Conservation (phyloP, 1,140 invertebrate species). For the Drosophila ogumai region DNA sequence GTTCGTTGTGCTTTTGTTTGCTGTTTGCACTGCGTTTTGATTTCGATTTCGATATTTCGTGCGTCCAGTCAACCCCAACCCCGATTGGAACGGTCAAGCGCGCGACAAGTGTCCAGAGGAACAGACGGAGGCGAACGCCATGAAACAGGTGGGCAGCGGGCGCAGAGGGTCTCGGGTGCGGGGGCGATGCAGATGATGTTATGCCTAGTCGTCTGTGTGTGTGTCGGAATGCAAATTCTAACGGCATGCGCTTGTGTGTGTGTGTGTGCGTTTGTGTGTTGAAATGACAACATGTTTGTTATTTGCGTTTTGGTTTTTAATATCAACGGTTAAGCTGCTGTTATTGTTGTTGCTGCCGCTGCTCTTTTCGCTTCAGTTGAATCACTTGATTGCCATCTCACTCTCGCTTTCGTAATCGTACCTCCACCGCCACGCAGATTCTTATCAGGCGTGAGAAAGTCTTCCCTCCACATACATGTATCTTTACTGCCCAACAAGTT, state of each 20-base stretch:
- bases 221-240: slow-evolving; percentile 45
- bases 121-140: slow-evolving; percentile 44
- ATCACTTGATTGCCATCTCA: slow-evolving; percentile 48
- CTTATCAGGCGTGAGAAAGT: slow-evolving; percentile 40
- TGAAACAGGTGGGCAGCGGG: slow-evolving; percentile 65
- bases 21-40: slow-evolving; percentile 25
- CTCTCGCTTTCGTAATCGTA: slow-evolving; percentile 15
- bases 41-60: slow-evolving; percentile 13
- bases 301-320: slow-evolving; percentile 36
- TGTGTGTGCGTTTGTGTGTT: slow-evolving; percentile 11
- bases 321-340: slow-evolving; percentile 29
- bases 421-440: slow-evolving; percentile 13
- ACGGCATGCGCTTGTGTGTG: slow-evolving; percentile 20
- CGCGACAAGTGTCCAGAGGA: slow-evolving; percentile 23
- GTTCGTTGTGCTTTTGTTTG: slow-evolving; percentile 29
- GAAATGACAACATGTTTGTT: slow-evolving; percentile 59
- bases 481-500: slow-evolving; percentile 69
- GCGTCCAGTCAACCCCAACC: not conserved
- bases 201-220: slow-evolving; percentile 27
- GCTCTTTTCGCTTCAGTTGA: slow-evolving; percentile 53
- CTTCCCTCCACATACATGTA: slow-evolving; percentile 12
- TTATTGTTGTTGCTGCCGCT: slow-evolving; percentile 10
- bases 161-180: not conserved
- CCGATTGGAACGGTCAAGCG: slow-evolving; percentile 18
- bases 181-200: slow-evolving; percentile 37